Percentiles rank a stretch among this genome's conserved stretches.
Evolutionary conservation across 2,888 invertebrate species (phyloP).

Genomic region (Hydropsyche betteni): DNA sequence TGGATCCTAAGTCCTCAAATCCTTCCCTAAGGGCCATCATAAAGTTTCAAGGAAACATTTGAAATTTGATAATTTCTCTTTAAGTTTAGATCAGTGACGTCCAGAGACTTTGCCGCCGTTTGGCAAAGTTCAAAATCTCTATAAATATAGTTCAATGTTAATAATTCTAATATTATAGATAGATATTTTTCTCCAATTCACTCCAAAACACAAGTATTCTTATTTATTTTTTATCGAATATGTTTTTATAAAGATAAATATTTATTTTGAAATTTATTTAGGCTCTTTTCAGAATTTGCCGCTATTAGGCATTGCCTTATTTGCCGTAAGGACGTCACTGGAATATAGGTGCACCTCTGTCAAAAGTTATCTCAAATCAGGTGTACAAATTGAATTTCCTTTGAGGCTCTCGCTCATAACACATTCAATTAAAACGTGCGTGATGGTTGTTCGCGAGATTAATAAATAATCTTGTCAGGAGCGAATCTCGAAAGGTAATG

Average conservation of each 20-base stretch:
- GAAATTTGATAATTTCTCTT: too few species aligned
- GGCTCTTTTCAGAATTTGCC: too few species aligned
- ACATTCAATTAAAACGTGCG: slow-evolving; percentile 37
- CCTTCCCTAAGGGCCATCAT: background rate
- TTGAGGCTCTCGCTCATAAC: background rate
- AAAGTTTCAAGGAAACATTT: too few species aligned
- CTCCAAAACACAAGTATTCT: background rate
- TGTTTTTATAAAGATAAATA: too few species aligned
- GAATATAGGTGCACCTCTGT: background rate
- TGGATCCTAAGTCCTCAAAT: slow-evolving; percentile 7
- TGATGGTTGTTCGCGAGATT: slow-evolving; percentile 29
- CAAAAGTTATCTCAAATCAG: slow-evolving; percentile 8
- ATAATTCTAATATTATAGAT: too few species aligned
- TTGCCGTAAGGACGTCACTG: too few species aligned
- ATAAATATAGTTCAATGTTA: too few species aligned
- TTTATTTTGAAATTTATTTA: too few species aligned
- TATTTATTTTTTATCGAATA: background rate
- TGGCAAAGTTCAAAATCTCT: too few species aligned
- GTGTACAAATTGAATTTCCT: slow-evolving; percentile 11
- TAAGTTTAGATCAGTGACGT: too few species aligned
- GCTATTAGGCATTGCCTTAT: too few species aligned
- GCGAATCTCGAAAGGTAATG: background rate
- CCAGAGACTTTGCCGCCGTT: too few species aligned
- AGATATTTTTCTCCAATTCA: background rate
- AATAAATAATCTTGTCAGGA: slow-evolving; percentile 33